Conservation (phyloP, 2,888 invertebrate genomes). For the Loripinus fragilis region DNA sequence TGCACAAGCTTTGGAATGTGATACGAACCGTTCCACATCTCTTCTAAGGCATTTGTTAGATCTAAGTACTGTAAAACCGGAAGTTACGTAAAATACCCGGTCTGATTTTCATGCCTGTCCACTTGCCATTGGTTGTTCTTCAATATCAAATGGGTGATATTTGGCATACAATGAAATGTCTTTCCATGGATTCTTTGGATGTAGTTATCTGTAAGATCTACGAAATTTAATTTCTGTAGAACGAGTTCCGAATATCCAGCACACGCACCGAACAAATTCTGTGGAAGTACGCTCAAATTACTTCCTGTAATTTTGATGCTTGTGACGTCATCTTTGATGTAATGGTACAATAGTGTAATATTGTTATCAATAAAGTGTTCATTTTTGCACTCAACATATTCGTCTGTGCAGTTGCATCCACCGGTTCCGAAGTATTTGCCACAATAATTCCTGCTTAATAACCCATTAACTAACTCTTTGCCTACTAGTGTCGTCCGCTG, state of each 20-base stretch:
- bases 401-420: constrained; percentile 45
- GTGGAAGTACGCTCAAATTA: constrained; percentile 56
- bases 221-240: constrained; percentile 32
- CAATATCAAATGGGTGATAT: constrained; percentile 55
- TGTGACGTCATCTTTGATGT: constrained; percentile 43
- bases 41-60: constrained; percentile 63
- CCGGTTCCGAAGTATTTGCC: neutral
- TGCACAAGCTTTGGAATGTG: constrained; percentile 58
- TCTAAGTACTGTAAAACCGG: constrained; percentile 51
- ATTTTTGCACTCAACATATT: constrained; percentile 40
- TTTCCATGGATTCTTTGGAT: constrained; percentile 63
- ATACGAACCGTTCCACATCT: constrained; percentile 46
- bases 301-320: constrained; percentile 55
- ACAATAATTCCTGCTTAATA: neutral
- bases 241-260: constrained; percentile 26
- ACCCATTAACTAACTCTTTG: too few relatives aligned
- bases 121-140: constrained; percentile 62
- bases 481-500: too few relatives aligned
- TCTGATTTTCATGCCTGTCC: constrained; percentile 45
- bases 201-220: constrained; percentile 60
- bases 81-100: constrained; percentile 57
- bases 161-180: constrained; percentile 65
- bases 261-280: constrained; percentile 63
- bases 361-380: constrained; percentile 26
- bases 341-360: constrained; percentile 28